A percentile compares a stretch with the other conserved stretches of the same genome.
These are phyloP conservation scores for Gavia stellata DNA, from an alignment of 2,113 vertebrate genomes.

Conservation along the genomic window DNA sequence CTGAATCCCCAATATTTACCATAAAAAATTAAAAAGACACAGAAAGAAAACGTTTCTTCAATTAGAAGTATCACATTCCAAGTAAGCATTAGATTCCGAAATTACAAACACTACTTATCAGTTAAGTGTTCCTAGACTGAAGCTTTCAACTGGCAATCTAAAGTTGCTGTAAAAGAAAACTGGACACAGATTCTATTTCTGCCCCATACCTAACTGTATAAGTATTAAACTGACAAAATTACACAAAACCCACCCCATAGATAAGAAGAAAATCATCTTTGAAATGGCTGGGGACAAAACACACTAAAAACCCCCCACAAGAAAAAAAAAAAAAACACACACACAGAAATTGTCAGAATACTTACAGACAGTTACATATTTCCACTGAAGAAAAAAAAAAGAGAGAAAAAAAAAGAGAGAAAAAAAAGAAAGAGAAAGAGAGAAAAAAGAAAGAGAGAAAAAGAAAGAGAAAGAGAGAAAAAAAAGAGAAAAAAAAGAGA, in stretches of 20 bases:
- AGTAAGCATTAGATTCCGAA: not conserved
- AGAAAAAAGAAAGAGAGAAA: no score
- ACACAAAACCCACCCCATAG: not conserved
- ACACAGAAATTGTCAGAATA: not conserved
- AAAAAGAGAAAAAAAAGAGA: not conserved
- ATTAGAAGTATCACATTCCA: not conserved
- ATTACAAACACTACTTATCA: not conserved
- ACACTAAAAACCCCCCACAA: no score
- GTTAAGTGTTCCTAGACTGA: not conserved
- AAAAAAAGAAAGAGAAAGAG: no score
- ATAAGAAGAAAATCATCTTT: not conserved
- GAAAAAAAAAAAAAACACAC: not conserved
- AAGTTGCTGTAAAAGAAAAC: not conserved
- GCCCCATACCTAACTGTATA: not conserved
- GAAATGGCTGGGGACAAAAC: not conserved
- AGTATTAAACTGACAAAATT: not conserved
- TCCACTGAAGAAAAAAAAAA: not conserved
- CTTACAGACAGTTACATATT: not conserved
- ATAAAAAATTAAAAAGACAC: not conserved
- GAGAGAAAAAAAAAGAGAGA: no score
- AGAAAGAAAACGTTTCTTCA: not conserved
- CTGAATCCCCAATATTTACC: not conserved
- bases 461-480: rapidly evolving
- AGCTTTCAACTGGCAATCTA: not conserved
- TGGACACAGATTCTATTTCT: not conserved